These are phyloP conservation scores for Myocastor coypus DNA, from an alignment of 2,113 vertebrate genomes.

Conservation along the genomic window DNA sequence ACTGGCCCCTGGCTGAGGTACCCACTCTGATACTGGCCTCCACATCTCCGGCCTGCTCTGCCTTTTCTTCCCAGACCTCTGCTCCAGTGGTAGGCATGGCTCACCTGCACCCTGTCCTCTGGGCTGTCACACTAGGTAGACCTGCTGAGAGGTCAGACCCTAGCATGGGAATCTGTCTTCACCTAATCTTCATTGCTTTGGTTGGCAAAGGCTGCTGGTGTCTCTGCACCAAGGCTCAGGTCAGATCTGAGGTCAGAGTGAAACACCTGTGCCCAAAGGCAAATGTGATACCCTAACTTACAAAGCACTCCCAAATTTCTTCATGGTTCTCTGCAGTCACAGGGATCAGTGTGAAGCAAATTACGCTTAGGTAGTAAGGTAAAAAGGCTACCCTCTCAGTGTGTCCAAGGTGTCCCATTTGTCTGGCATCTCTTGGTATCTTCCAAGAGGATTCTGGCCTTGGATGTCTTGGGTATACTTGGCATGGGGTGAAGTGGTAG, in stretches of 20 bases:
- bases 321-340: background rate
- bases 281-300: background rate
- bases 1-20: background rate
- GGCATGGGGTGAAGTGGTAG: background rate
- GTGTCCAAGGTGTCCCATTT: background rate
- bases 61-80: background rate
- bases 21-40: background rate
- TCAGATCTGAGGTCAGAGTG: background rate
- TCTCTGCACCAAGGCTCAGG: background rate
- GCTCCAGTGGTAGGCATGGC: background rate
- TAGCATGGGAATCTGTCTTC: background rate
- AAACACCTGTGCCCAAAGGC: background rate
- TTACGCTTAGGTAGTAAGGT: background rate
- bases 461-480: background rate
- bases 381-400: background rate
- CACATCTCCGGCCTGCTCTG: background rate
- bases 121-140: background rate
- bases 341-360: background rate
- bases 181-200: background rate
- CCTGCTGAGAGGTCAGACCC: background rate
- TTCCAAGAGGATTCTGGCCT: background rate
- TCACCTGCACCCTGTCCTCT: background rate
- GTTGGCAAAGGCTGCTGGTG: background rate
- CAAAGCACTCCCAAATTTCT: background rate
- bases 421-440: background rate